These are phyloP conservation scores for Ophioninae sp. DNA, from an alignment of 2,888 invertebrate species.

Conservation along the genomic window DNA sequence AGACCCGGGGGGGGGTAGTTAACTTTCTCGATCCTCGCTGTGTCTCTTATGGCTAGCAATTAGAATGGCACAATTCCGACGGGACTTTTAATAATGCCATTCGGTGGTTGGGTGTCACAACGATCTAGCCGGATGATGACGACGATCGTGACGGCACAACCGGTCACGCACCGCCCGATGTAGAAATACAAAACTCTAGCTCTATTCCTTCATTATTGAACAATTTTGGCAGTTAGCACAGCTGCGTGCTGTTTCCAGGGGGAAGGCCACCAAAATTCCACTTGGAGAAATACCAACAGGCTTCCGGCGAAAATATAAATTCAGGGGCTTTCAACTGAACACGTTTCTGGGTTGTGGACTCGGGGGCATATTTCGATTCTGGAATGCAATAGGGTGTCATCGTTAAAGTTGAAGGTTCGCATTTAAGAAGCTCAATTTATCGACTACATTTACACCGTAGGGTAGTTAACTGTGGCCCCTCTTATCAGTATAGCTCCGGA, in stretches of 20 bases:
- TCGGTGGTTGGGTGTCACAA: conserved; percentile 45
- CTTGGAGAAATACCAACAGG: background rate
- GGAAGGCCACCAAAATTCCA: background rate
- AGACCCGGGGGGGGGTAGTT: background rate
- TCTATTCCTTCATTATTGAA: background rate
- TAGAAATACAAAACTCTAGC: conserved; percentile 33
- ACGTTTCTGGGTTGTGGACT: background rate
- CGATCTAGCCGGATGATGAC: conserved; percentile 15
- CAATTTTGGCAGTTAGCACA: background rate
- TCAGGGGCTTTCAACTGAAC: background rate
- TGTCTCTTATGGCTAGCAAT: conserved; percentile 30
- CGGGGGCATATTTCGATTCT: background rate
- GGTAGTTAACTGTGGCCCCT: background rate
- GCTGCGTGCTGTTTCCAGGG: background rate
- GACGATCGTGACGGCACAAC: conserved; percentile 26
- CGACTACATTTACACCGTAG: background rate
- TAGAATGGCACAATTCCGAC: conserved; percentile 55
- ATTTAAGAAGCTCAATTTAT: background rate
- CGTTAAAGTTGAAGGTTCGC: background rate
- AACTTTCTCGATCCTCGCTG: conserved; percentile 42
- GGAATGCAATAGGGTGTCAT: background rate
- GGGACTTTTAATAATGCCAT: conserved; percentile 42
- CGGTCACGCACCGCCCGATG: conserved; percentile 44
- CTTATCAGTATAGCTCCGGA: background rate
- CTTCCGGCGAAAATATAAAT: too few relatives aligned